These are phyloP conservation scores for Himalopsyche japonica DNA, from an alignment of 2,888 invertebrate genomes.

Conservation along the genomic window DNA sequence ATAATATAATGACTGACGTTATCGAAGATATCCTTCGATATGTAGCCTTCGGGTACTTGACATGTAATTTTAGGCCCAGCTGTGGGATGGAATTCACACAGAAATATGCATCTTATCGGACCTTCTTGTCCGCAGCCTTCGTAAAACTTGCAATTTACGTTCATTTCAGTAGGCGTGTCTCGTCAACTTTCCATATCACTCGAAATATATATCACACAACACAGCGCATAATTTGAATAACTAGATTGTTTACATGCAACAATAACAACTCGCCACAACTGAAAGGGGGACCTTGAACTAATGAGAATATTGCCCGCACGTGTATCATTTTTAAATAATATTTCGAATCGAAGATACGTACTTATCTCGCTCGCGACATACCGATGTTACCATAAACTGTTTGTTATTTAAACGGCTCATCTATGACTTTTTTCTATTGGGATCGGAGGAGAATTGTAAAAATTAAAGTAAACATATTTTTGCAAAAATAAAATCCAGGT, in stretches of 20 bases:
- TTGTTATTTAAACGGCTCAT: neutral
- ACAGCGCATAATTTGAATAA: constrained; percentile 13
- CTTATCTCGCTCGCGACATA: neutral
- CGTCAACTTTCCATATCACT: neutral
- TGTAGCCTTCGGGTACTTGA: constrained; percentile 78
- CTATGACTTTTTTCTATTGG: neutral
- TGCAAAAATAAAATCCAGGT: too few relatives aligned
- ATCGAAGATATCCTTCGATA: constrained; percentile 81
- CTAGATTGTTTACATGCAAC: neutral
- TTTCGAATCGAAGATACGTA: neutral
- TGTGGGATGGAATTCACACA: constrained; percentile 76
- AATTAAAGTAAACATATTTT: too few relatives aligned
- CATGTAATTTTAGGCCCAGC: constrained; percentile 79
- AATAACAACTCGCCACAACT: neutral
- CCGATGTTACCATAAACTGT: neutral
- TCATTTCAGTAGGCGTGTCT: constrained; percentile 28
- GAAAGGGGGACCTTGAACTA: constrained; percentile 7
- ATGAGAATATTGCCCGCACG: neutral
- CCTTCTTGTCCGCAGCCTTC: constrained; percentile 69
- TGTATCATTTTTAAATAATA: neutral
- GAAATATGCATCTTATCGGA: constrained; percentile 75
- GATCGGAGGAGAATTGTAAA: too few relatives aligned
- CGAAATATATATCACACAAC: constrained; percentile 12
- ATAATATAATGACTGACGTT: constrained; percentile 82
- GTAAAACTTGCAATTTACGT: constrained; percentile 52